phyloP scores from a whole-genome alignment of 2,888 invertebrate genomes.

The Pterostichus madidus region DNA sequence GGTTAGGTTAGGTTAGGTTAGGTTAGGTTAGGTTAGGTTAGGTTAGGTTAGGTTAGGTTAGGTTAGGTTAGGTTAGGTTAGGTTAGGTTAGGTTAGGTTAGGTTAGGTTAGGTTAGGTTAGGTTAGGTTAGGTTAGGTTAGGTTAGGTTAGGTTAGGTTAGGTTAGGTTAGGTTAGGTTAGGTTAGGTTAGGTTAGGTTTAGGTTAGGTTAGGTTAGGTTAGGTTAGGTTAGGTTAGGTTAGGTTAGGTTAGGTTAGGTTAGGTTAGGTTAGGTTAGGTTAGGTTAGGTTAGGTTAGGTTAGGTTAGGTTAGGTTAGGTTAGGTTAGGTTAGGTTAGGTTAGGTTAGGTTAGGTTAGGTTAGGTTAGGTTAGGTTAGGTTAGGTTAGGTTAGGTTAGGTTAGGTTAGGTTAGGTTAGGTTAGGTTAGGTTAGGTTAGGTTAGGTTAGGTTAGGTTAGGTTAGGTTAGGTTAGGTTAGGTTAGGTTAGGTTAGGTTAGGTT shows the following conservation, averaged over 20 bases:
- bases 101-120: too few relatives aligned
- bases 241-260: slow-evolving; percentile 56
- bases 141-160: slow-evolving; percentile 64
- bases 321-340: slow-evolving; percentile 65
- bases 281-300: slow-evolving; percentile 58
- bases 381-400: slow-evolving; percentile 36
- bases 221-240: slow-evolving; percentile 58
- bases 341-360: slow-evolving; percentile 64
- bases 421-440: slow-evolving; percentile 63
- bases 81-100: too few relatives aligned
- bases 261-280: slow-evolving; percentile 56
- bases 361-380: slow-evolving; percentile 63
- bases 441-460: slow-evolving; percentile 68
- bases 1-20: too few relatives aligned
- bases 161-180: slow-evolving; percentile 63
- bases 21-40: too few relatives aligned
- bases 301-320: slow-evolving; percentile 64
- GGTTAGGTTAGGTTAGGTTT: slow-evolving; percentile 60
- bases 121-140: slow-evolving; percentile 68
- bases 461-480: slow-evolving; percentile 69
- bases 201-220: slow-evolving; percentile 61
- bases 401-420: slow-evolving; percentile 51
- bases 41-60: too few relatives aligned
- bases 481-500: slow-evolving; percentile 69
- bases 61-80: too few relatives aligned